Evolutionary conservation across 1,140 invertebrate species (phyloP), one percentile per base, ranked within the genome.

Genomic region (Cyrtorhinus lividipennis): DNA sequence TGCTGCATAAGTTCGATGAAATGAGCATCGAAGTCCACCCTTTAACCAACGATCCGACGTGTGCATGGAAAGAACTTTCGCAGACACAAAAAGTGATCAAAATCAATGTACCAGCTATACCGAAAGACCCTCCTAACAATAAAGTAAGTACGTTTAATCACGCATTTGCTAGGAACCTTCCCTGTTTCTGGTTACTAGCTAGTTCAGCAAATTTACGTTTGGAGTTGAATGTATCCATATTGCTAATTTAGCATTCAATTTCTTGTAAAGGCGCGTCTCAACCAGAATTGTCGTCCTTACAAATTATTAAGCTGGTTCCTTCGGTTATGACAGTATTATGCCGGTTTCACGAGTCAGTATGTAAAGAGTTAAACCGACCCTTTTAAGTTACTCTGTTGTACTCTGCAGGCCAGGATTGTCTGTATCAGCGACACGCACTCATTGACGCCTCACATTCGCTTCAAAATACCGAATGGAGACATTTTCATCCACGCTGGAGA

Each of bases 371-470:
- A n/a, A n/a, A n/a, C n/a, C n/a, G 71, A 76, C 77, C 64, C 25
- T 5, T 15, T 38, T 38, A 5, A 8, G 26, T 46, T 30, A 38
- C 22, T 18, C 13, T 26, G 22, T 8, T 8, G 30, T 38, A 5
- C 30, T 38, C 30, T 8, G 59, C 59, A 81, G 78, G 76, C 88
- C 1, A 77, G 90, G 59, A 81, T 92, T 68, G 88, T 92, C 12
- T 92, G 89, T 69, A 90, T 92, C 81, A 90, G 87, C 65, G 90
- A 93, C 70, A 93, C 90, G 2, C 90, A 93, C 74, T 84, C 83
- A 1, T 73, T 87, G 53, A 83, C 85, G 24, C 79, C 83, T 22
- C 81, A 81, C 64, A 80, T 89, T 23, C 81, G 83, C 23, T 84
- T 84, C 72, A 77, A 83, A 66, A 80, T 89, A 67, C 87, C 87